Evolutionary conservation across 2,797 vertebrate genomes (phyloP), one percentile per base, ranked within the genome.

Genomic region (Enteromius thamalakanensis): DNA sequence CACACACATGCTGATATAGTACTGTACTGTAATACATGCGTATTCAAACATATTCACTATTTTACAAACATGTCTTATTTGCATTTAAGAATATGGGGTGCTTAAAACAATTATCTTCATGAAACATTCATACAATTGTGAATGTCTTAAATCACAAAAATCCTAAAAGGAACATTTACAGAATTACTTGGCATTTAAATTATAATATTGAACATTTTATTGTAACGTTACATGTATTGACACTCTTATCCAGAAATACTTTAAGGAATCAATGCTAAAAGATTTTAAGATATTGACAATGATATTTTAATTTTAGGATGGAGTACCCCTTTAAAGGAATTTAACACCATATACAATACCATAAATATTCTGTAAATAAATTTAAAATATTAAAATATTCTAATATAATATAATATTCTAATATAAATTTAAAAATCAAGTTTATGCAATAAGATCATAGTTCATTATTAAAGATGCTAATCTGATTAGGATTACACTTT

Each of bases 81-180:
- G n/a, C 21, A 71, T 71, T 17, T 11, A 26, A 23, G 40, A 26
- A 47, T 71, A 42, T 47, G 12, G 6, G 47, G 12, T n/a, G 34
- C 65, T 40, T 37, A 68, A 68, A 68, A 68, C 19, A 40, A 68
- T 12, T 34, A 53, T 55, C 32, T 37, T 12, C 12, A 14, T 76
- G 12, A 76, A 75, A 62, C 42, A 78, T 37, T 70, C 47, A 70
- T 32, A 51, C 14, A 62, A 23, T 23, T 76, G 53, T 40, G n/a
- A n/a, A 42, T 26, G n/a, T 26, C 21, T 40, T 42, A n/a, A 40
- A 29, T 29, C 14, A 64, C 34, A 40, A 58, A 75, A 34, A 42
- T 76, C 3, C 21, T 23, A 4, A 45, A 26, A 71, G 7, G 40
- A 5, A 47, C 15, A 49, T 67, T n/a, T 32, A 37, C 10, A 74